Percentiles rank a stretch among this genome's conserved stretches.
phyloP scores from a whole-genome alignment of 1,140 invertebrate genomes.

The Sarcophaga peregrina region DNA sequence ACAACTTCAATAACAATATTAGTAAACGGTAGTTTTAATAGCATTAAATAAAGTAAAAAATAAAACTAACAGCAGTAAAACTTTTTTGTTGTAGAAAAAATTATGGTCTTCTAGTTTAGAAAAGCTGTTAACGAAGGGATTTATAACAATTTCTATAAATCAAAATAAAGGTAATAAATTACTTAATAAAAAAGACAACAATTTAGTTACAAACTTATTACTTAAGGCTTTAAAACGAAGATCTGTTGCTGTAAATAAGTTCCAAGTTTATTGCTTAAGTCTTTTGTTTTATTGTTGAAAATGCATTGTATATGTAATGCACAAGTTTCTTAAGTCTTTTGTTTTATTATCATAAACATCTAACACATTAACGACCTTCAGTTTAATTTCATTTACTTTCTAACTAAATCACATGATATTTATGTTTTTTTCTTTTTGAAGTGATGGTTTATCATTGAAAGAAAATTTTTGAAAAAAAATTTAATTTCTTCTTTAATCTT shows the following conservation, averaged over 20 bases:
- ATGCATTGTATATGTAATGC: neutral
- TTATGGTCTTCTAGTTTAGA: too few species aligned
- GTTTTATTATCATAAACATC: neutral
- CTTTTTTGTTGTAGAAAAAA: too few species aligned
- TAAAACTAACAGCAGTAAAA: neutral
- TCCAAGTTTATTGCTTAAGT: constrained; percentile 44
- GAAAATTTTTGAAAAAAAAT: too few species aligned
- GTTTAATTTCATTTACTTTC: constrained; percentile 2
- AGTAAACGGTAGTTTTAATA: too few species aligned
- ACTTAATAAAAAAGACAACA: neutral
- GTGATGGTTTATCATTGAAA: neutral
- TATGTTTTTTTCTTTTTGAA: neutral
- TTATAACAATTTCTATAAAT: neutral
- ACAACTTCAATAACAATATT: too few species aligned
- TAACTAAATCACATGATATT: neutral
- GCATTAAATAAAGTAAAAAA: neutral
- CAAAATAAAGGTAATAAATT: constrained; percentile 13
- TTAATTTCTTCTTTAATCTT: neutral
- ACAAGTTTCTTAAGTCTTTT: too few species aligned
- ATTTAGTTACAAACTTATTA: neutral
- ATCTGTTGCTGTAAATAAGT: neutral
- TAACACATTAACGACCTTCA: neutral
- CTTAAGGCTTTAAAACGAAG: neutral
- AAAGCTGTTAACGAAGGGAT: neutral
- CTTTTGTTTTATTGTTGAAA: constrained; percentile 32